These are phyloP conservation scores for Drymodes brunneopygia DNA, from an alignment of 2,113 vertebrate genomes.

Conservation along the genomic window DNA sequence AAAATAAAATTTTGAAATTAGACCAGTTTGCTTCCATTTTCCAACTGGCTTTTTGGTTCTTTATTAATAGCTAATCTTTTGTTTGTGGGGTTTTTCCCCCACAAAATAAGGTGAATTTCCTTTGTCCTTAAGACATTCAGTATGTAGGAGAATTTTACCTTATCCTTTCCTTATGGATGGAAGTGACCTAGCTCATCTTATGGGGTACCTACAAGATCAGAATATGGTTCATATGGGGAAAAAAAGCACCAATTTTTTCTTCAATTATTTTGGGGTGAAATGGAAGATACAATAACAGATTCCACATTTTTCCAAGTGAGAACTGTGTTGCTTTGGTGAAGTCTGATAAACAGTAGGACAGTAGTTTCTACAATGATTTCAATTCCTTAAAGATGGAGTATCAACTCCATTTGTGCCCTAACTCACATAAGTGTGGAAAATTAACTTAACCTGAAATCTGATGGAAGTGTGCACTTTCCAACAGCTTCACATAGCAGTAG, in stretches of 20 bases:
- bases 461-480: neutral
- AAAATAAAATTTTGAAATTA: neutral
- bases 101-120: neutral
- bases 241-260: neutral
- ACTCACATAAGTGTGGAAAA: neutral
- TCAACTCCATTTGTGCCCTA: neutral
- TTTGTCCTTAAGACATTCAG: neutral
- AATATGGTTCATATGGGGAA: neutral
- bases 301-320: neutral
- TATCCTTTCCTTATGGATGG: too few relatives aligned
- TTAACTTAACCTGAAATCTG: neutral
- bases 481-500: neutral
- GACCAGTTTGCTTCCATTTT: neutral
- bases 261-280: neutral
- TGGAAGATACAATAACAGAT: fast-evolving
- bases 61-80: neutral
- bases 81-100: fast-evolving
- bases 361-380: neutral
- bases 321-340: neutral
- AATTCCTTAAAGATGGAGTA: neutral
- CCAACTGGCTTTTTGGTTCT: neutral
- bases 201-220: fast-evolving
- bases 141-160: neutral
- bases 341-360: neutral
- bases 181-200: neutral